A percentile compares a stretch with the other conserved stretches of the same genome.
These are phyloP conservation scores for Labroides dimidiatus DNA, from an alignment of 2,797 vertebrate genomes.

Conservation along the genomic window DNA sequence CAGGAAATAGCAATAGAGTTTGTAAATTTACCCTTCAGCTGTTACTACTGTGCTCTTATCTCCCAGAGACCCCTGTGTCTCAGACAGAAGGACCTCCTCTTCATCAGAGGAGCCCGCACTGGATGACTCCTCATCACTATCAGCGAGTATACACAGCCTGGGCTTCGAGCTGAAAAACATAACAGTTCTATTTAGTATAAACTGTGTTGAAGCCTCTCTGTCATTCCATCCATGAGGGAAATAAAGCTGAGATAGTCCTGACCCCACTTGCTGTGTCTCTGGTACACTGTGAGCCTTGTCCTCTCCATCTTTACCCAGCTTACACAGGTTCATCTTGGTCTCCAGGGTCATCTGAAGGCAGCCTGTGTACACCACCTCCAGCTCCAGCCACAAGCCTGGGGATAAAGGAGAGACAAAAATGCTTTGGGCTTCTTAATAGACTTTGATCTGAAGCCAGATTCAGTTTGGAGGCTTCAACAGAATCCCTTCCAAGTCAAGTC, in stretches of 20 bases:
- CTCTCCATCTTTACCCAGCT: constrained; percentile 86
- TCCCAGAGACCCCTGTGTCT: constrained; percentile 71
- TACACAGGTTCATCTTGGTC: constrained; percentile 92
- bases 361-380: constrained; percentile 89
- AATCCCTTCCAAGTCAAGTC: constrained; percentile 12
- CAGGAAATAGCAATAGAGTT: neutral
- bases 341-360: constrained; percentile 90
- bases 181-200: constrained; percentile 2
- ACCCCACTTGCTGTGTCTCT: constrained; percentile 81
- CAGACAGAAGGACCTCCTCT: constrained; percentile 79
- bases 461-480: constrained; percentile 21
- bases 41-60: constrained; percentile 71
- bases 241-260: constrained; percentile 31
- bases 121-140: constrained; percentile 91
- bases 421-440: constrained; percentile 10
- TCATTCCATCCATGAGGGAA: neutral
- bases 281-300: constrained; percentile 71
- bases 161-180: constrained; percentile 73
- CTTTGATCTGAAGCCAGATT: constrained; percentile 18
- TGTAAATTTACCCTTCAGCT: constrained; percentile 81
- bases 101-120: constrained; percentile 90
- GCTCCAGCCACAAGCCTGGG: constrained; percentile 90
- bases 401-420: constrained; percentile 1
- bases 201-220: neutral
- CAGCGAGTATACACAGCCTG: constrained; percentile 83